These are phyloP conservation scores for Lepeophtheirus nordmannii DNA, from an alignment of 2,888 invertebrate species.

Conservation along the genomic window DNA sequence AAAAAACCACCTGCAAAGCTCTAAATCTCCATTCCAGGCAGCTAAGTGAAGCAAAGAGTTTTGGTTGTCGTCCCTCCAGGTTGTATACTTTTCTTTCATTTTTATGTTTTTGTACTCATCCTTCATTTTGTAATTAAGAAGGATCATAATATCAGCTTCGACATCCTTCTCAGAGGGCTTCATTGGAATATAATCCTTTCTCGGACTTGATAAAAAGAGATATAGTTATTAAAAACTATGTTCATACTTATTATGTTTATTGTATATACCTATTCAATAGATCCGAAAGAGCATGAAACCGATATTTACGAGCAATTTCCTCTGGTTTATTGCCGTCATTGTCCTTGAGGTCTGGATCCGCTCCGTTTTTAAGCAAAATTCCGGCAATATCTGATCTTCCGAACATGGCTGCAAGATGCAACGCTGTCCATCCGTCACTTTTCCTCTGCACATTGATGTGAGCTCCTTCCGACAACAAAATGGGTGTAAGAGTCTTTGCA, in stretches of 20 bases:
- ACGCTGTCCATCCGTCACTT: conserved; percentile 17
- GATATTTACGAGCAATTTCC: conserved; percentile 17
- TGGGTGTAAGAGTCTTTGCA: neutral
- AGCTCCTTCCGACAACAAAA: neutral
- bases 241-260: neutral
- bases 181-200: neutral
- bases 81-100: conserved; percentile 17
- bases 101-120: neutral
- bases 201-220: neutral
- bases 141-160: neutral
- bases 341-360: conserved; percentile 9
- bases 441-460: neutral
- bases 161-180: neutral
- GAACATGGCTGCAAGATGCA: conserved; percentile 20
- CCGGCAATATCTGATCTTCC: neutral
- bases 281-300: conserved; percentile 15
- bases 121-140: neutral
- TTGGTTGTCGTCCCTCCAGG: conserved; percentile 4
- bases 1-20: conserved; percentile 3
- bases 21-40: conserved; percentile 13
- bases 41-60: conserved; percentile 12
- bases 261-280: conserved; percentile 15
- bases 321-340: conserved; percentile 4
- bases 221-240: neutral
- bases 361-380: conserved; percentile 8